These are phyloP conservation scores for Drosophila azteca DNA, from an alignment of 1,140 invertebrate genomes.

Conservation along the genomic window DNA sequence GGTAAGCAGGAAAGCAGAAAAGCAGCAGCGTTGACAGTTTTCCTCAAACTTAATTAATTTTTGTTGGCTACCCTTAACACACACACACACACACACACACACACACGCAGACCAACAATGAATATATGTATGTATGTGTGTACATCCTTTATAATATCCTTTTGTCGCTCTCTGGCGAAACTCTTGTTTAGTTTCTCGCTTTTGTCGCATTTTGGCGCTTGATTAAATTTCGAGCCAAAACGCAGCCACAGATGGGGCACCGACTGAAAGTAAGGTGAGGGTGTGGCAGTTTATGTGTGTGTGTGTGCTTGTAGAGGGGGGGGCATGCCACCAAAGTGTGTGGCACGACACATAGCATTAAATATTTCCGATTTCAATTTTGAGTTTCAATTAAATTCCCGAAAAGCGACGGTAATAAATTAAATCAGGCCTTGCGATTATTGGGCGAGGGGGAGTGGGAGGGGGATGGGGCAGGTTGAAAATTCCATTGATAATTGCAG, in stretches of 20 bases:
- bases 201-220: constrained; percentile 65
- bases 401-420: constrained; percentile 16
- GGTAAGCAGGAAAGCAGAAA: constrained; percentile 16
- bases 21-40: constrained; percentile 79
- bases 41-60: constrained; percentile 78
- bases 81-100: constrained; percentile 38
- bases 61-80: constrained; percentile 39
- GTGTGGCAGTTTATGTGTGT: too few relatives aligned
- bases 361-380: constrained; percentile 65
- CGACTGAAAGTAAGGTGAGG: constrained; percentile 8
- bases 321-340: constrained; percentile 31
- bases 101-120: constrained; percentile 9
- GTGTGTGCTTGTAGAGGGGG: too few relatives aligned
- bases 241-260: too few relatives aligned
- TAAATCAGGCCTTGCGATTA: too few relatives aligned
- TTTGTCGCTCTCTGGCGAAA: constrained; percentile 18
- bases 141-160: constrained; percentile 2
- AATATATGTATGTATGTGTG: neutral
- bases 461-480: neutral
- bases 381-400: constrained; percentile 68
- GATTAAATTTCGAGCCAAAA: constrained; percentile 63
- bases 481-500: too few relatives aligned
- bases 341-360: constrained; percentile 1
- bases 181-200: constrained; percentile 67
- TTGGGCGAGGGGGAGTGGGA: neutral